A percentile compares a stretch with the other conserved stretches of the same genome.
These are phyloP conservation scores for Anser brachyrhynchus DNA, from an alignment of 2,113 vertebrate genomes.

Conservation along the genomic window DNA sequence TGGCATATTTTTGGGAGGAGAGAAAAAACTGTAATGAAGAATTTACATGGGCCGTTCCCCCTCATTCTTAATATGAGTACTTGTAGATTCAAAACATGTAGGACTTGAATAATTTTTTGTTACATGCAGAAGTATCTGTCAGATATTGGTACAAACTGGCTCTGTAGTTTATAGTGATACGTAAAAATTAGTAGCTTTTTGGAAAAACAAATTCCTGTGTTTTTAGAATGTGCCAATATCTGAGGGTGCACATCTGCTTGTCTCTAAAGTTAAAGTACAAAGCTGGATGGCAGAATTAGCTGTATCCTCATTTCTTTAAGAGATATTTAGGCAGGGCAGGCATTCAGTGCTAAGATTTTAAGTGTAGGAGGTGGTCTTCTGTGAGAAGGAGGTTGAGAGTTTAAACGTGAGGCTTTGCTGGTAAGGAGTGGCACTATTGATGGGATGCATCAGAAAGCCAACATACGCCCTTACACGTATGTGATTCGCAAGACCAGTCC, in stretches of 20 bases:
- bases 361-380: neutral
- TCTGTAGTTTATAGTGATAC: neutral
- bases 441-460: neutral
- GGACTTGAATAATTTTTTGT: neutral
- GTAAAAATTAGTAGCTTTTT: neutral
- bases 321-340: neutral
- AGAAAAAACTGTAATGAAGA: neutral
- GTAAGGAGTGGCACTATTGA: neutral
- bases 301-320: neutral
- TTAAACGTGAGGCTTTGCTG: neutral
- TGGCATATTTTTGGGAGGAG: neutral
- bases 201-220: neutral
- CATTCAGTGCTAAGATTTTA: neutral
- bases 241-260: neutral
- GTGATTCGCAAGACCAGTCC: neutral
- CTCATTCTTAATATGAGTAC: neutral
- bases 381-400: neutral
- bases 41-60: neutral
- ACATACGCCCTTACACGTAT: accelerated
- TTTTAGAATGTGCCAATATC: neutral
- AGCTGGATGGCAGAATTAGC: neutral
- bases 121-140: neutral
- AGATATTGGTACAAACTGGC: neutral
- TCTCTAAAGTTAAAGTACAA: neutral
- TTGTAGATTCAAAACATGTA: neutral